Evolutionary conservation across 2,113 vertebrate species (phyloP).

Genomic region (Pycnonotus jocosus): DNA sequence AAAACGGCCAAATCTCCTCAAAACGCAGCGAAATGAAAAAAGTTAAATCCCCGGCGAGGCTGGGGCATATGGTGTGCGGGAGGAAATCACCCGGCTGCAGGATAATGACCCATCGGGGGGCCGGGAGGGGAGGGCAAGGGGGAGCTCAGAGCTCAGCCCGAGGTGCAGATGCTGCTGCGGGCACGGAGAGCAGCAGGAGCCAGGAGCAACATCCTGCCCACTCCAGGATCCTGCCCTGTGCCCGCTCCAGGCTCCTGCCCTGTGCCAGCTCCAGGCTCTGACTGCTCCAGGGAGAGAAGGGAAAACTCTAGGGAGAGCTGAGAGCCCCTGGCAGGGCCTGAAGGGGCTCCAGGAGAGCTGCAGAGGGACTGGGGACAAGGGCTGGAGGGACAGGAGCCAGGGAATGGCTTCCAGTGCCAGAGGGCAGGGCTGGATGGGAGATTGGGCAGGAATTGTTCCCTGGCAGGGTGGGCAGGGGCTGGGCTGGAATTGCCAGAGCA

Average conservation of each 20-base stretch:
- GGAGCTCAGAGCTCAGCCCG: neutral
- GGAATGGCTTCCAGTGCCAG: neutral
- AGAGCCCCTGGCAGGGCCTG: neutral
- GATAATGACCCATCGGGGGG: slow-evolving; percentile 29
- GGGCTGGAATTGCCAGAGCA: neutral
- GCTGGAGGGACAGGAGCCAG: fast-evolving
- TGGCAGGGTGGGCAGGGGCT: neutral
- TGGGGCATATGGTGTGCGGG: slow-evolving; percentile 41
- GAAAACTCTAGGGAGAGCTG: neutral
- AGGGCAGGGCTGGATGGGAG: neutral
- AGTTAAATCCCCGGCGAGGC: neutral
- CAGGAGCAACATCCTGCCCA: neutral
- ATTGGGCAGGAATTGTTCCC: neutral
- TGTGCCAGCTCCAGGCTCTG: neutral
- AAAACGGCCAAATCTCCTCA: neutral
- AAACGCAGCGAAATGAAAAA: slow-evolving; percentile 1
- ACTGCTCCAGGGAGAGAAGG: neutral
- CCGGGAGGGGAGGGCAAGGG: neutral
- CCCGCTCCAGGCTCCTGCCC: neutral
- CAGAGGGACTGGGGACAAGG: neutral
- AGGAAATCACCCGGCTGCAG: neutral
- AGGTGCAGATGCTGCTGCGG: neutral
- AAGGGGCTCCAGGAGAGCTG: neutral
- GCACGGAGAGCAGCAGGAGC: neutral
- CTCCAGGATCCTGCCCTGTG: neutral